Conservation (phyloP, 2,797 vertebrate species). For the Gallinago nigripennis region DNA sequence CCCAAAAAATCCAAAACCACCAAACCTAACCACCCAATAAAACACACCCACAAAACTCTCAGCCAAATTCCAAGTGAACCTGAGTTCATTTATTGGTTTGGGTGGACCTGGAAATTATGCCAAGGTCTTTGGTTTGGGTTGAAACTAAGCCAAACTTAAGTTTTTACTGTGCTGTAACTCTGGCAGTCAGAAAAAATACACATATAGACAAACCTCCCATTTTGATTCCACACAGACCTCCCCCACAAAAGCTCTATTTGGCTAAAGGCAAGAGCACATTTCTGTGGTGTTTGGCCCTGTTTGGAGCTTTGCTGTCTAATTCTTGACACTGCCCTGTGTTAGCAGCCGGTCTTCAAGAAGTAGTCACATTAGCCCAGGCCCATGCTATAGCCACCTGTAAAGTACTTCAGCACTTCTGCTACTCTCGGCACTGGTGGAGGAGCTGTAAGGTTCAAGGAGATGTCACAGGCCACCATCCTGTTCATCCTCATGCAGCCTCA, state of each 20-base stretch:
- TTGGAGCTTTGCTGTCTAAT: neutral
- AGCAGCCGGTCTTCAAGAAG: neutral
- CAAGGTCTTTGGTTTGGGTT: neutral
- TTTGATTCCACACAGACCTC: neutral
- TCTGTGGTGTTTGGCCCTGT: neutral
- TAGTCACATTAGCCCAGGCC: accelerated
- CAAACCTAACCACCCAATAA: neutral
- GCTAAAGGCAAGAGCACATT: neutral
- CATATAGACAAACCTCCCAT: neutral
- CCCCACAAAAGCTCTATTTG: neutral
- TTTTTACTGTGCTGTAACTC: neutral
- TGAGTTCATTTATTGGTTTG: neutral
- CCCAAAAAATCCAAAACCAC: accelerated
- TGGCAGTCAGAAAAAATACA: neutral
- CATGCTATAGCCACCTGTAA: neutral
- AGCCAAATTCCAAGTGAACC: neutral
- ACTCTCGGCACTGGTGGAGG: neutral
- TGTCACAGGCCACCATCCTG: neutral
- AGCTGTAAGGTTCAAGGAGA: neutral
- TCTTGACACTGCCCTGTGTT: accelerated
- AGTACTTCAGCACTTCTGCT: neutral
- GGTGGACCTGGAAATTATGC: neutral
- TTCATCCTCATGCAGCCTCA: neutral
- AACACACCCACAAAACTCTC: neutral
- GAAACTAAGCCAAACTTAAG: neutral